Conservation (phyloP, 1,140 invertebrate species). For the Cataglyphis hispanica region DNA sequence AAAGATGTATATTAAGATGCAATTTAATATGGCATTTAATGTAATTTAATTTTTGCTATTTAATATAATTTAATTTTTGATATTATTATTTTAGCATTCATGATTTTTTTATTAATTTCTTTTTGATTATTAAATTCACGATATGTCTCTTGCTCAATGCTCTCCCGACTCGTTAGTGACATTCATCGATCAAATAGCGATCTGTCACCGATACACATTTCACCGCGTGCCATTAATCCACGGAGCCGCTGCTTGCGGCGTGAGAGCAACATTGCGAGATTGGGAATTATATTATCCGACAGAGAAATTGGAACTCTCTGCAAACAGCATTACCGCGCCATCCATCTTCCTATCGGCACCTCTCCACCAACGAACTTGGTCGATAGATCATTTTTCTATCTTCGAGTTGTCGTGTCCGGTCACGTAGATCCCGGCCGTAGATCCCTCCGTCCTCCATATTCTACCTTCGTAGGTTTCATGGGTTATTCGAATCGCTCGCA, state of each 20-base stretch:
- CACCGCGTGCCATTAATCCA: constrained; percentile 55
- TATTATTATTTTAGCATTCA: not conserved
- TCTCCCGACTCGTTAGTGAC: constrained; percentile 13
- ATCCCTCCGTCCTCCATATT: constrained; percentile 9
- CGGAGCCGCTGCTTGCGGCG: constrained; percentile 53
- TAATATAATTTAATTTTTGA: not conserved
- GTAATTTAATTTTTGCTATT: no score
- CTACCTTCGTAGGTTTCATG: constrained; percentile 17
- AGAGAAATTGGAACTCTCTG: constrained; percentile 58
- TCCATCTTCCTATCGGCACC: constrained; percentile 72
- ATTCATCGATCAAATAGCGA: constrained; percentile 42
- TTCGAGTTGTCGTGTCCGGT: constrained; percentile 56
- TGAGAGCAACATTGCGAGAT: constrained; percentile 47
- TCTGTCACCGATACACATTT: constrained; percentile 43
- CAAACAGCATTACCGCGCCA: constrained; percentile 60
- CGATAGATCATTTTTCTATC: constrained; percentile 66
- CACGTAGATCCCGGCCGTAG: constrained; percentile 53
- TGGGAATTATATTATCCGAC: constrained; percentile 62
- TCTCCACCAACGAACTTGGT: constrained; percentile 48
- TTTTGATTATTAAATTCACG: not conserved
- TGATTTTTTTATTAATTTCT: not conserved
- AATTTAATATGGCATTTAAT: no score
- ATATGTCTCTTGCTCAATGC: not conserved
- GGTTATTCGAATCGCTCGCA: constrained; percentile 40
- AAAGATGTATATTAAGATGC: no score